Percentiles rank a stretch among this genome's conserved stretches.
These are phyloP conservation scores for Dasysyrphus tricinctus DNA, from an alignment of 2,888 invertebrate genomes.

Conservation along the genomic window DNA sequence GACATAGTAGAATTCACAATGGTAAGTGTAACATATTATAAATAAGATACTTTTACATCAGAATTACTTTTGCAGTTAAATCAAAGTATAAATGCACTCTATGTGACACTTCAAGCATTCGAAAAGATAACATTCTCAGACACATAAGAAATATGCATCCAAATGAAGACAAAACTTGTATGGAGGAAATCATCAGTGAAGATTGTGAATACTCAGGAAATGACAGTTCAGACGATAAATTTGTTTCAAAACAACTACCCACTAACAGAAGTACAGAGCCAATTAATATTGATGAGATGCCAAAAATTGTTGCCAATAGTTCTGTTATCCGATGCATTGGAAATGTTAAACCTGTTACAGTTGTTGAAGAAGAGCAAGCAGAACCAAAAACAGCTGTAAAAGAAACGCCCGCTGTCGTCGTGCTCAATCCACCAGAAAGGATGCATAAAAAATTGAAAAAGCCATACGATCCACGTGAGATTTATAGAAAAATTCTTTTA, in stretches of 20 bases:
- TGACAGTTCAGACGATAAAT: slow-evolving; percentile 16
- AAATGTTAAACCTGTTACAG: slow-evolving; percentile 80
- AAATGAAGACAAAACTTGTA: slow-evolving; percentile 79
- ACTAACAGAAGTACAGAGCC: background rate
- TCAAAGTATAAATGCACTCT: slow-evolving; percentile 89
- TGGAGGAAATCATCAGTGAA: slow-evolving; percentile 74
- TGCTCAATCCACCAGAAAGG: slow-evolving; percentile 30
- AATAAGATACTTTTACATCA: background rate
- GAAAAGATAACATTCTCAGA: slow-evolving; percentile 91
- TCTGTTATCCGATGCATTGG: slow-evolving; percentile 82
- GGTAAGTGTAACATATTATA: slow-evolving; percentile 83
- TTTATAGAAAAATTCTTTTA: slow-evolving; percentile 79
- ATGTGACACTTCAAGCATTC: slow-evolving; percentile 88
- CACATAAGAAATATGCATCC: slow-evolving; percentile 91
- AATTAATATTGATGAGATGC: background rate
- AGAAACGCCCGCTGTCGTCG: slow-evolving; percentile 43
- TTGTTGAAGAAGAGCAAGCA: slow-evolving; percentile 77
- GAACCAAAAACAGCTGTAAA: slow-evolving; percentile 49
- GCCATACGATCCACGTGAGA: slow-evolving; percentile 79
- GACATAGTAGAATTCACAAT: slow-evolving; percentile 88
- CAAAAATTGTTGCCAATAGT: slow-evolving; percentile 77
- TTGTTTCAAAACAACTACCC: slow-evolving; percentile 44
- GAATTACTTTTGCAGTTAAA: slow-evolving; percentile 84
- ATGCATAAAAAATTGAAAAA: slow-evolving; percentile 76
- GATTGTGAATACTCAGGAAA: background rate